Evolutionary conservation across 2,888 invertebrate species (phyloP).

Genomic region (Toxonevra muliebris): DNA sequence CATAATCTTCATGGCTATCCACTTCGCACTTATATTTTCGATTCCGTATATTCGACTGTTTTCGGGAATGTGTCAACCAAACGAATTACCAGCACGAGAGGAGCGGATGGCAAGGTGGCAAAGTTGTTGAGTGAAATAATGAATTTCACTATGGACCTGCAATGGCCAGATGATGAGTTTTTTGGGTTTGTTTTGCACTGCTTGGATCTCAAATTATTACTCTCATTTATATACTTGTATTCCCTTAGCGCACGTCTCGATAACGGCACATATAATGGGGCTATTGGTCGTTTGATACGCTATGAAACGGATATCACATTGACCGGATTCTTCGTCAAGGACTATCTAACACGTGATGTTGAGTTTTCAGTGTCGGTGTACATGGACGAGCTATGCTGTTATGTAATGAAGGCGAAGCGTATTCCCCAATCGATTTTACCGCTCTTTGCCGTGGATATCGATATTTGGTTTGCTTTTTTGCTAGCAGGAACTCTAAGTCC

Average conservation of each 20-base stretch:
- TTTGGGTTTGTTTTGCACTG: conserved; percentile 54
- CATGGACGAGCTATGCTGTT: conserved; percentile 63
- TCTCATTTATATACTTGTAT: background rate
- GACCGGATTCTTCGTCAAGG: conserved; percentile 64
- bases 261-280: conserved; percentile 62
- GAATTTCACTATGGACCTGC: conserved; percentile 53
- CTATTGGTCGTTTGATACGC: conserved; percentile 58
- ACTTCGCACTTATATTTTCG: conserved; percentile 57
- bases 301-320: conserved; percentile 60
- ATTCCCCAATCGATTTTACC: conserved; percentile 63
- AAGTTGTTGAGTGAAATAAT: conserved; percentile 50
- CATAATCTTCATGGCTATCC: conserved; percentile 57
- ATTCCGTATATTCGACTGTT: conserved; percentile 55
- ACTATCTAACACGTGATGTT: conserved; percentile 59
- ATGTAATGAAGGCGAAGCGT: conserved; percentile 61
- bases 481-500: conserved; percentile 50
- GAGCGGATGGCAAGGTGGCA: conserved; percentile 57
- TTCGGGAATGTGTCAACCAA: conserved; percentile 39
- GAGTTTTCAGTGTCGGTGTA: conserved; percentile 62
- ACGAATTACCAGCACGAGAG: conserved; percentile 41
- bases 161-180: conserved; percentile 53
- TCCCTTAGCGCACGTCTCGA: conserved; percentile 51
- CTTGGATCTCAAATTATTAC: background rate
- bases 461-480: conserved; percentile 61
- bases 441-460: conserved; percentile 55